Percentiles rank a stretch among this genome's conserved stretches.
Conservation (phyloP, 2,888 invertebrate genomes). For the Fragum whitleyi region DNA sequence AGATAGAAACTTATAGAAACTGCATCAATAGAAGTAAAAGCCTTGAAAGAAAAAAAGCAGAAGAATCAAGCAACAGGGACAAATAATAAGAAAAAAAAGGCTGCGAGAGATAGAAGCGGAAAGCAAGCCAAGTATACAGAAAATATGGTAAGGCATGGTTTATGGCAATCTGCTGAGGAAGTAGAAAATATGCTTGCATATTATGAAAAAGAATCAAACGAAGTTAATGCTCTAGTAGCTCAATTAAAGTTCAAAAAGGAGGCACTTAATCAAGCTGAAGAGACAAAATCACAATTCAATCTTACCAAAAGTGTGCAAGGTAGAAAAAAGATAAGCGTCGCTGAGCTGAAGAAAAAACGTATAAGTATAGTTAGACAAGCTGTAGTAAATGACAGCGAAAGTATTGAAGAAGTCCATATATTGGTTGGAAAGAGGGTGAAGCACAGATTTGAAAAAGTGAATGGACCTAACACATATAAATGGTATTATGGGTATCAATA, state of each 20-base stretch:
- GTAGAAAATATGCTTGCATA: constrained; percentile 24
- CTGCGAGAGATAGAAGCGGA: neutral
- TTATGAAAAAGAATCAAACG: constrained; percentile 10
- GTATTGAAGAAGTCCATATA: constrained; percentile 4
- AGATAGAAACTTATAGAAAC: neutral
- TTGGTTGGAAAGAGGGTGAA: constrained; percentile 30
- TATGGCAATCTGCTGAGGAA: constrained; percentile 23
- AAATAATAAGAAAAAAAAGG: constrained; percentile 14
- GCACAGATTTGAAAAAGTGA: constrained; percentile 16
- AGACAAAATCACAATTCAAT: constrained; percentile 25
- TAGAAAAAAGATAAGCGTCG: constrained; percentile 22
- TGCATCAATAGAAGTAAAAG: neutral
- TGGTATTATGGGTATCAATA: no score
- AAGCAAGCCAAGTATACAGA: constrained; percentile 21
- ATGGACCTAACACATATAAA: no score
- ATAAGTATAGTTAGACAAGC: constrained; percentile 37
- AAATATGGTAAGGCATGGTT: constrained; percentile 23
- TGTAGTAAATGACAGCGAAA: constrained; percentile 22
- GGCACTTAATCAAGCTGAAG: constrained; percentile 15
- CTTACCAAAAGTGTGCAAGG: constrained; percentile 20
- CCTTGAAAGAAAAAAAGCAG: constrained; percentile 6
- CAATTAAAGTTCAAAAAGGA: constrained; percentile 29
- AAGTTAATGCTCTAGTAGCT: constrained; percentile 22
- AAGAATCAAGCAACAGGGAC: constrained; percentile 7
- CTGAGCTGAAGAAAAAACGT: constrained; percentile 36